Base-by-base conservation (phyloP, 92 coral and sea anemone genomes). In the Diadumene lineata region DNA sequence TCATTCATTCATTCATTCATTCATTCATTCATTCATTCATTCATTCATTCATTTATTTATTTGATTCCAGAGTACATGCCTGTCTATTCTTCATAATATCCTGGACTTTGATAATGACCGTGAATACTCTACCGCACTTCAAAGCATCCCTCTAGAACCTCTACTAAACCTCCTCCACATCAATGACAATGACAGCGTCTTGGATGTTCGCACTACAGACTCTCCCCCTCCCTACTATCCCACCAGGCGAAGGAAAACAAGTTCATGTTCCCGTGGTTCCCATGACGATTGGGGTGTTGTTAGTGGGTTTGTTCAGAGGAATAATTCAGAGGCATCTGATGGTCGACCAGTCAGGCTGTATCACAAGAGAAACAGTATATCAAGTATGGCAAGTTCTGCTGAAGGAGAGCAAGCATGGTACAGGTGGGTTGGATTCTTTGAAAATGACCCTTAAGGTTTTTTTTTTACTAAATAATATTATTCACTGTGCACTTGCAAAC, bases 21-120 rank as follows among this genome's bases (percentile, higher is more conserved):
- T n/a, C n/a, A n/a, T n/a, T n/a, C n/a, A n/a, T n/a, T n/a, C n/a
- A n/a, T n/a, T n/a, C n/a, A n/a, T n/a, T n/a, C n/a, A n/a, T n/a
- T n/a, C n/a, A n/a, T n/a, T n/a, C n/a, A n/a, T 38, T 38, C 48
- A 4, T 4, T 4, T 38, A 4, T 6, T 38, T 13, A 13, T 38
- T 38, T 58, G 2, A 7, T 25, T 30, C 1, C 43, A 94, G 93
- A 92, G 96, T 72, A 94, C 98, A 6, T 94, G 98, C 70, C 73
- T 94, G 61, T 85, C 93, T 55, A 90, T 94, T 19, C 85, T 94
- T 16, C 93, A 94, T 65, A 94, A 93, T 69, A 90, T 94, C 43
- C 82, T 94, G 24, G 98, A 94, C 82, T 90, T 92, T 64, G 92
- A 94, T 72, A 89, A 90, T 46, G 93, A 94, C 50, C 92, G 96